Evolutionary conservation across 2,113 vertebrate genomes (phyloP), one percentile per base, ranked within the genome.

Genomic region (Actenoides hombroni): DNA sequence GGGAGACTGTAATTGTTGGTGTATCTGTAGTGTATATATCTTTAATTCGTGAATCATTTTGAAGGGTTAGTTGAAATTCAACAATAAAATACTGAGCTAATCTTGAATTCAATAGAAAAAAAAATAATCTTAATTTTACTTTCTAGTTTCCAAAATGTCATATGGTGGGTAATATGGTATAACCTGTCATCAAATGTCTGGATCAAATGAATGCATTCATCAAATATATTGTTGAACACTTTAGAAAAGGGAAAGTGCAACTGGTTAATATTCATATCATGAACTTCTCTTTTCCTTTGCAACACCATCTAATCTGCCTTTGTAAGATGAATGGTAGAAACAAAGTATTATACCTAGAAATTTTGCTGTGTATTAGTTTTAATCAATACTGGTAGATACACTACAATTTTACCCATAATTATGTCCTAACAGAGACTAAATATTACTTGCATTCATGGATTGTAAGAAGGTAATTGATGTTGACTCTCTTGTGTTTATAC

Each of bases 71-170:
- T 65, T 94, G 46, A 56, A 73, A 91, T 90, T 85, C 51, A 68
- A 10, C 19, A 49, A 29, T 90, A 6, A 77, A 54, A 68, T 64
- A 35, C 37, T 61, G 65, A 89, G 28, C 37, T 92, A 71, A 78
- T 83, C 11, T 49, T 49, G 49, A 94, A 71, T 77, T 91, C n/a
- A 46, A 24, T 80, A 60, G 59, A 65, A 92, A 46, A 68, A 68
- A 77, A 64, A 90, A 83, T 60, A 18, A 31, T 40, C 26, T 42
- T 77, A 65, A 81, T 83, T 94, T 95, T 83, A 35, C 8, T 64
- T 92, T 83, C 21, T 63, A 24, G 18, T 76, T 94, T 96, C n/a
- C 33, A 40, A 86, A 96, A 96, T 91, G 83, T 91, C 90, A 89
- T 56, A 35, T 3, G 0, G 46, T 89, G 20, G 63, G 42, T 82